phyloP scores from a whole-genome alignment of 2,113 vertebrate genomes.

The Phylloscopus trochilus region DNA sequence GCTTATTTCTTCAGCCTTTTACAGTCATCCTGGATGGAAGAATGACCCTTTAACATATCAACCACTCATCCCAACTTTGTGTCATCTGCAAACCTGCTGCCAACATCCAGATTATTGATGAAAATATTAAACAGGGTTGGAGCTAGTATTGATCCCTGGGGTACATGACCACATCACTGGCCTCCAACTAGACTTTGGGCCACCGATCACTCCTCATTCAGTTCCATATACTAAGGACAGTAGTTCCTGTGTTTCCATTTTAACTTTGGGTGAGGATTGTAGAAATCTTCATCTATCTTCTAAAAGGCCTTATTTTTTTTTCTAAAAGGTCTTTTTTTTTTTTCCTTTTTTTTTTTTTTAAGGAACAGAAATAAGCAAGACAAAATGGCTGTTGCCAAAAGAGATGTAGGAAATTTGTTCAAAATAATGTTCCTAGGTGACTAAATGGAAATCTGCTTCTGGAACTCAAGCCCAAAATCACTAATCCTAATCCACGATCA shows the following conservation, averaged over 20 bases:
- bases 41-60: not conserved
- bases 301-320: not conserved
- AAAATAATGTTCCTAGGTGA: not conserved
- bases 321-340: not conserved
- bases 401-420: not conserved
- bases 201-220: not conserved
- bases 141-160: not conserved
- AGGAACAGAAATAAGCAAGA: not conserved
- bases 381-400: not conserved
- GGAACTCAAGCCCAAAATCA: not conserved
- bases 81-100: not conserved
- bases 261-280: not conserved
- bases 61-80: not conserved
- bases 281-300: not conserved
- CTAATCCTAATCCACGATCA: not conserved
- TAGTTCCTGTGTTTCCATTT: not conserved
- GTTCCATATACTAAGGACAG: not conserved
- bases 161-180: accelerated
- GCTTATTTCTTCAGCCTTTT: not conserved
- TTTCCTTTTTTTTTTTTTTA: not conserved
- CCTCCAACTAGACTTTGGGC: not conserved
- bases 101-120: not conserved
- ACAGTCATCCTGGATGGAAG: not conserved
- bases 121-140: not conserved
- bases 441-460: not conserved